A percentile compares a stretch with the other conserved stretches of the same genome.
Evolutionary conservation across 2,113 vertebrate genomes (phyloP).

Genomic region (Ariopsis seemanni): DNA sequence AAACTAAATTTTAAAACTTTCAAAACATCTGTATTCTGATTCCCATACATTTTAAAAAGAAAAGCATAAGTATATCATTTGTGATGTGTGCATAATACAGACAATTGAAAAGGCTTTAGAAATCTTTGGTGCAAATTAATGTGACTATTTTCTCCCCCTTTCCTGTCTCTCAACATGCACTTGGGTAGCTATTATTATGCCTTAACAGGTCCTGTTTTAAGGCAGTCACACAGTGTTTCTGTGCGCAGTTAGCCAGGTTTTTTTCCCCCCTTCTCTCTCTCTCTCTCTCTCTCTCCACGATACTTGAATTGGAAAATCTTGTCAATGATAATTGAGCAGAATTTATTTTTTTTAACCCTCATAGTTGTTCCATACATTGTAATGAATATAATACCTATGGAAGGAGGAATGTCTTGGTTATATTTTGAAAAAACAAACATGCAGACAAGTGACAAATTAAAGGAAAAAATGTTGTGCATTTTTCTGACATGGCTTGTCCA

Average conservation of each 20-base stretch:
- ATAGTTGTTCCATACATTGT: background rate
- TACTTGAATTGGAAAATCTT: background rate
- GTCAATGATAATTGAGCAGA: background rate
- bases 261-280: no score
- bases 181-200: background rate
- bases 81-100: background rate
- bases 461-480: background rate
- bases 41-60: background rate
- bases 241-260: background rate
- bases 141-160: background rate
- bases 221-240: background rate
- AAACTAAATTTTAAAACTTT: background rate
- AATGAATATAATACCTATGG: background rate
- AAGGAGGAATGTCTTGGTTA: background rate
- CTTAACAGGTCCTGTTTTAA: background rate
- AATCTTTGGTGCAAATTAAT: background rate
- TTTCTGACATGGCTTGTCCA: background rate
- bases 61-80: no score
- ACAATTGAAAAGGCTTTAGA: background rate
- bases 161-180: background rate
- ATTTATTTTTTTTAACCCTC: background rate
- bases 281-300: background rate
- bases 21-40: background rate
- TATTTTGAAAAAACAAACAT: background rate
- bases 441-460: conserved; percentile 10